Evolutionary conservation across 2,888 invertebrate species (phyloP), one percentile per base, ranked within the genome.

Genomic region (Tipula confusa): DNA sequence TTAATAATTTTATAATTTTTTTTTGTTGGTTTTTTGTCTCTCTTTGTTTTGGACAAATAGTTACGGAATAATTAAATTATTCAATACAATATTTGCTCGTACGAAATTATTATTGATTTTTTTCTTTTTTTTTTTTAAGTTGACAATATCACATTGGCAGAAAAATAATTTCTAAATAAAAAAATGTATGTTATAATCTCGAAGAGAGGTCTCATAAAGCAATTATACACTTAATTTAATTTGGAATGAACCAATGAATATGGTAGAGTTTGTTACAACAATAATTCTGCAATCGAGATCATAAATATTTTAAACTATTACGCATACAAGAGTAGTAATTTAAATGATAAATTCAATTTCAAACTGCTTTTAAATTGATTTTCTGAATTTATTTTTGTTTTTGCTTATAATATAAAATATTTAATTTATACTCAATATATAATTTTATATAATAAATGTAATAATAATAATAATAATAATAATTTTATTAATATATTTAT

Each of bases 381-480:
- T 43, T 43, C 11, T 43, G 43, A 43, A 43, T 43, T 64, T 64
- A 64, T 64, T 64, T 80, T 80, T 79, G 79, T 79, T 29, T 80
- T 80, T 80, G 29, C 31, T 80, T 80, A 29, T 80, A 80, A 80
- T 80, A 80, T 80, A 80, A 80, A 80, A 80, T 80, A 29, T 29
- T 80, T 80, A 80, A 80, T 80, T 80, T 80, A 80, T 80, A 80
- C 31, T 80, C 31, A 29, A 80, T 29, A 80, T 80, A 80, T 80
- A 29, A 29, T 80, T 80, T 80, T 80, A 29, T 31, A 29, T 80
- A 29, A 80, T 80, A 80, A 80, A 29, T 80, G 31, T 80, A 80
- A 80, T 80, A 80, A 80, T 80, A 80, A 80, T 80, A 80, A 80
- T 80, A 80, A 80, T 80, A 80, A 80, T 79, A 13, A 29, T 80